A percentile compares a stretch with the other conserved stretches of the same genome.
These are phyloP conservation scores for Callopanchax toddi DNA, from an alignment of 2,113 vertebrate species.

Conservation along the genomic window DNA sequence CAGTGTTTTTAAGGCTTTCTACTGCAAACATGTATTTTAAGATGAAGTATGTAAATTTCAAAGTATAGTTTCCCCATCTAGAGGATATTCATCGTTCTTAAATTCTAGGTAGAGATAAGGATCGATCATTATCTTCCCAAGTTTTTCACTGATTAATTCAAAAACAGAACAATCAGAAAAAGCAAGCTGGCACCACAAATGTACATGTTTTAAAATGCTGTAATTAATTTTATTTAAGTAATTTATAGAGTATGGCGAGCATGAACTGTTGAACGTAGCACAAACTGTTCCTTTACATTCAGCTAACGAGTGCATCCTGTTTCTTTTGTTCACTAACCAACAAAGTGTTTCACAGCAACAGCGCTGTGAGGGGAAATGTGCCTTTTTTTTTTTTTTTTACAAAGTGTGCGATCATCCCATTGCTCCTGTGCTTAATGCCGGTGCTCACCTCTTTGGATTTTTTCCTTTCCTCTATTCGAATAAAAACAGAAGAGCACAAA, in stretches of 20 bases:
- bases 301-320: slow-evolving; percentile 2
- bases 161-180: slow-evolving; percentile 74
- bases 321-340: slow-evolving; percentile 15
- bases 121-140: slow-evolving; percentile 6
- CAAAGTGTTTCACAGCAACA: slow-evolving; percentile 1
- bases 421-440: slow-evolving; percentile 3
- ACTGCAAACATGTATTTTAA: neutral
- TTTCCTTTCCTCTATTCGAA: slow-evolving; percentile 24
- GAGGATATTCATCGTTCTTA: neutral
- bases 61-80: neutral
- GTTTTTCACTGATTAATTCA: slow-evolving; percentile 24
- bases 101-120: neutral
- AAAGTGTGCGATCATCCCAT: neutral
- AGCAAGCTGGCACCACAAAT: slow-evolving; percentile 49
- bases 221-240: slow-evolving; percentile 81
- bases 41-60: neutral
- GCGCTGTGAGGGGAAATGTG: slow-evolving; percentile 26
- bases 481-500: slow-evolving; percentile 54
- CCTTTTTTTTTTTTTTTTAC: slow-evolving; percentile 40
- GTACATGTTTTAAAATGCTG: slow-evolving; percentile 78
- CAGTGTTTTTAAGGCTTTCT: neutral
- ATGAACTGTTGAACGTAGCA: slow-evolving; percentile 74
- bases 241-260: slow-evolving; percentile 77
- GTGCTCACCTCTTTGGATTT: slow-evolving; percentile 18
- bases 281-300: slow-evolving; percentile 43